phyloP scores from a whole-genome alignment of 2,797 vertebrate genomes.

The Tapera naevia region DNA sequence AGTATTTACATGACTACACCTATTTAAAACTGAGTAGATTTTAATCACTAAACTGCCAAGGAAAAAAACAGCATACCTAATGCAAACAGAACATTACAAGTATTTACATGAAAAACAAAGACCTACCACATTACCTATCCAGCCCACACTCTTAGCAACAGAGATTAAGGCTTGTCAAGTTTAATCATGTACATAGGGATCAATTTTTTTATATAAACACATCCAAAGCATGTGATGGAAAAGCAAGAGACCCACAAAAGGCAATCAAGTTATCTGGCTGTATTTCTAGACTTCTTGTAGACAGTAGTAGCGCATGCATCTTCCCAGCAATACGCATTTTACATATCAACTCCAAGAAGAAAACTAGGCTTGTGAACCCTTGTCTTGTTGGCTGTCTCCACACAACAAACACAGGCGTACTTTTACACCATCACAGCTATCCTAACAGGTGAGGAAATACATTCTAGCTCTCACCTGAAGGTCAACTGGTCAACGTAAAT shows the following conservation, averaged over 20 bases:
- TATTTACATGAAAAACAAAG: conserved; percentile 42
- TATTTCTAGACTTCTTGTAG: background rate
- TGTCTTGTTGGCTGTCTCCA: background rate
- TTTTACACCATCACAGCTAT: background rate
- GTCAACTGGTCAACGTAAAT: background rate
- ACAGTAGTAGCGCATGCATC: background rate
- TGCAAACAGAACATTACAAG: conserved; percentile 1
- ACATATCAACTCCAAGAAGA: background rate
- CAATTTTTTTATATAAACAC: background rate
- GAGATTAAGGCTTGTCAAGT: conserved; percentile 25
- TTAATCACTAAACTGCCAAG: background rate
- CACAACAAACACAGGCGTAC: background rate
- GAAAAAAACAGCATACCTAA: background rate
- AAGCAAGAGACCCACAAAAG: background rate
- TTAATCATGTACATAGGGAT: background rate
- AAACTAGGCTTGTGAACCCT: background rate
- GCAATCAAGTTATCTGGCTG: background rate
- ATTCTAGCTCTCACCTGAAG: background rate
- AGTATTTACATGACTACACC: conserved; percentile 13
- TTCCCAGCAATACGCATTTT: background rate
- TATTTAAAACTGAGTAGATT: conserved; percentile 37
- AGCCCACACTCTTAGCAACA: background rate
- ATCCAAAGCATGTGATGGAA: background rate
- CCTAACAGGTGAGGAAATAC: background rate
- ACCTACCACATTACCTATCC: conserved; percentile 2